Percentiles rank a stretch among this genome's conserved stretches.
These are phyloP conservation scores for Phallusia fumigata DNA, from an alignment of 23 tunicate genomes.

Conservation along the genomic window DNA sequence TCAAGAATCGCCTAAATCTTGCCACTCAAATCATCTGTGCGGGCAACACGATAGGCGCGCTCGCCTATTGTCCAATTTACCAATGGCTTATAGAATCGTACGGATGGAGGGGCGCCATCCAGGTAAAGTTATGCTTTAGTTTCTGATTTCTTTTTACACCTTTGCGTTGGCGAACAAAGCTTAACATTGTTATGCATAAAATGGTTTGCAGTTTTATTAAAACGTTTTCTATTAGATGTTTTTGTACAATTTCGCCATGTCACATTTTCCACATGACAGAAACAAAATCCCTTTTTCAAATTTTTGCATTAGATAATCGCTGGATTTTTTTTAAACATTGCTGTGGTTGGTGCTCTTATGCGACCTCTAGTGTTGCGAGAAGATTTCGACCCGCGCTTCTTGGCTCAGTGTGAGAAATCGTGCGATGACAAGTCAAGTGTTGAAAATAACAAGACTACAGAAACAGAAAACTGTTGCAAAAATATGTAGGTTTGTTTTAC, in stretches of 20 bases:
- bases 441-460: not conserved
- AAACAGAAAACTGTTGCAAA: not conserved
- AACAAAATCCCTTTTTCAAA: no score
- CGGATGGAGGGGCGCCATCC: constrained; percentile 23
- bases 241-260: no score
- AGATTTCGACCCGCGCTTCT: not conserved
- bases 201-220: no score
- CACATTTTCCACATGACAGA: no score
- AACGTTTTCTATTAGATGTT: no score
- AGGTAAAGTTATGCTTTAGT: not conserved
- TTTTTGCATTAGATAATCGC: not conserved
- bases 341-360: constrained; percentile 1
- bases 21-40: constrained; percentile 11
- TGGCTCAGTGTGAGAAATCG: not conserved
- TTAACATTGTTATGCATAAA: no score
- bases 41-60: not conserved
- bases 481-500: not conserved
- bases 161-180: no score
- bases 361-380: constrained; percentile 1
- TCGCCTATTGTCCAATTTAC: constrained; percentile 22
- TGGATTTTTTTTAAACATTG: not conserved
- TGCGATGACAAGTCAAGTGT: not conserved
- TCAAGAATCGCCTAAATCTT: not conserved
- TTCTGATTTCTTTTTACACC: no score
- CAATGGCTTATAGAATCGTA: constrained; percentile 6